Evolutionary conservation across 2,888 invertebrate species (phyloP).

Genomic region (Epirrhoe tristata): DNA sequence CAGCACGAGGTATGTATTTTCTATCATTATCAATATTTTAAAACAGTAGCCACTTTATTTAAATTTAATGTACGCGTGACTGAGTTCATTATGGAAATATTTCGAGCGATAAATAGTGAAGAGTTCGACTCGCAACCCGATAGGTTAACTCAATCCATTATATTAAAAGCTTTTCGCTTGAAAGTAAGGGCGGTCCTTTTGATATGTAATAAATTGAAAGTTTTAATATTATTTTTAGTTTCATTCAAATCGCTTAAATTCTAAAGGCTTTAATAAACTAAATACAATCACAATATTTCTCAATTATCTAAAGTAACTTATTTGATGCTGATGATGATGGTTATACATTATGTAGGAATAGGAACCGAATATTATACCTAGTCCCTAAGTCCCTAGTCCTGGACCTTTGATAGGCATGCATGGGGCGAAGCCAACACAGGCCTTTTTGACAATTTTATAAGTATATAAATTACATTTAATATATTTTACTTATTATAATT

Average conservation of each 20-base stretch:
- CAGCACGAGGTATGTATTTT: constrained; percentile 72
- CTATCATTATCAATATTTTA: constrained; percentile 76
- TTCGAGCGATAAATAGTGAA: constrained; percentile 65
- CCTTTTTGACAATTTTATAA: too few relatives aligned
- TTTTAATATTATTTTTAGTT: neutral
- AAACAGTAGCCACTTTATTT: constrained; percentile 82
- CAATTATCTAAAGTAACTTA: too few relatives aligned
- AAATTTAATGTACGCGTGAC: constrained; percentile 81
- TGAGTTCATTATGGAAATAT: constrained; percentile 76
- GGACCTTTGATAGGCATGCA: too few relatives aligned
- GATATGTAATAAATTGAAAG: constrained; percentile 1
- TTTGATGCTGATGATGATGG: too few relatives aligned
- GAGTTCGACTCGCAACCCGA: constrained; percentile 44
- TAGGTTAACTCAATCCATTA: constrained; percentile 41
- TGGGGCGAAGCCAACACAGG: too few relatives aligned
- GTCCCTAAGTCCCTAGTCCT: too few relatives aligned
- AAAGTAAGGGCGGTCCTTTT: constrained; percentile 22
- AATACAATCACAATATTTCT: neutral
- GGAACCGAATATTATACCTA: too few relatives aligned
- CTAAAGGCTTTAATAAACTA: neutral
- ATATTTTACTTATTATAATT: too few relatives aligned
- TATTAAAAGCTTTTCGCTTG: constrained; percentile 42
- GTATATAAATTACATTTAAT: too few relatives aligned
- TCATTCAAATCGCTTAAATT: neutral
- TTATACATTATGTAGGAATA: too few relatives aligned